A percentile compares a stretch with the other conserved stretches of the same genome.
phyloP scores from a whole-genome alignment of 2,888 invertebrate species.

The Zonitis immaculata region DNA sequence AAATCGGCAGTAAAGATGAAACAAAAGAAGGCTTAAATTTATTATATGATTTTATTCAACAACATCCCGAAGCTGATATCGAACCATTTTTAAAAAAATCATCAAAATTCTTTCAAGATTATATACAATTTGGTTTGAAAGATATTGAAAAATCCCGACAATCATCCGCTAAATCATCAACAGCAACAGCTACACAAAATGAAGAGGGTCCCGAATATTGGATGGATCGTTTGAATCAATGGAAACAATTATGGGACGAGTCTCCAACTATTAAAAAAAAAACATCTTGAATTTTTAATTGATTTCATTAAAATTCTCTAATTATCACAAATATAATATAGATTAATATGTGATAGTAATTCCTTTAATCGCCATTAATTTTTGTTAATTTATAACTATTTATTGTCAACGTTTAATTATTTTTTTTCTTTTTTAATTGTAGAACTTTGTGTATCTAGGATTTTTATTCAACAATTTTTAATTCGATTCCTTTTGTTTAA shows the following conservation, averaged over 20 bases:
- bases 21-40: constrained; percentile 76
- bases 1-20: constrained; percentile 85
- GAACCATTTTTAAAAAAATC: constrained; percentile 80
- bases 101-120: constrained; percentile 81
- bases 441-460: not conserved
- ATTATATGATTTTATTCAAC: constrained; percentile 73
- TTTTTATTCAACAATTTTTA: not conserved
- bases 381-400: not conserved
- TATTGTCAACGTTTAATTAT: not conserved
- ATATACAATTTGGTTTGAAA: constrained; percentile 72
- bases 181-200: constrained; percentile 2
- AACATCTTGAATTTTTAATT: not conserved
- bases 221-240: constrained; percentile 38
- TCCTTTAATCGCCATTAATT: not conserved
- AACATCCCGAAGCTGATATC: constrained; percentile 79
- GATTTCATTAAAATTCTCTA: no score
- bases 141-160: constrained; percentile 51
- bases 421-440: not conserved
- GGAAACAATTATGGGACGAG: constrained; percentile 34
- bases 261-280: not conserved
- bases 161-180: constrained; percentile 22
- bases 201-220: constrained; percentile 36
- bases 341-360: not conserved
- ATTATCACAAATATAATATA: not conserved
- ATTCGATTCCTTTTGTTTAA: not conserved